Evolutionary conservation across 2,797 vertebrate genomes (phyloP).

Genomic region (Gadopsis bispinosus): DNA sequence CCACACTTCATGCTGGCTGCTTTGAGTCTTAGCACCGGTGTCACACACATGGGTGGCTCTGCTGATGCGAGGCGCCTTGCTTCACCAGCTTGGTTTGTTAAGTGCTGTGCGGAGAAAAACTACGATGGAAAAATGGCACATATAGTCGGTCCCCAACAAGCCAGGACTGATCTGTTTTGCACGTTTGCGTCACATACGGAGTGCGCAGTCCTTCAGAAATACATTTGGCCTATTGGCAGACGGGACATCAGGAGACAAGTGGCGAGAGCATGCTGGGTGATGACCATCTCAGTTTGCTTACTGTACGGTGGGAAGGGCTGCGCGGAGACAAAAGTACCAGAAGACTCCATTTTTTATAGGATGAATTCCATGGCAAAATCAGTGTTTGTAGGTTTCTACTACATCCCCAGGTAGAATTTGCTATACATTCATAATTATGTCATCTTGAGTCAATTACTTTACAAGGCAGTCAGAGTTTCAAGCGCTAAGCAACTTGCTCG

Average conservation of each 20-base stretch:
- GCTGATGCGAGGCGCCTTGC: conserved; percentile 41
- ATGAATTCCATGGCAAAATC: conserved; percentile 28
- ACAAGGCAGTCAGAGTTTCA: conserved; percentile 48
- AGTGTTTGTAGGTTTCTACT: background rate
- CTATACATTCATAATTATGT: conserved; percentile 67
- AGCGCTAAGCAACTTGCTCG: conserved; percentile 15
- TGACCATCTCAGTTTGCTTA: conserved; percentile 9
- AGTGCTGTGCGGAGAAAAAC: conserved; percentile 63
- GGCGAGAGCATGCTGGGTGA: conserved; percentile 40
- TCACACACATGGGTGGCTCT: conserved; percentile 28
- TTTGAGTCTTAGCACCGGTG: conserved; percentile 16
- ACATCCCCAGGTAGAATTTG: conserved; percentile 38
- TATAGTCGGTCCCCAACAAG: background rate
- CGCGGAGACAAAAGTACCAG: background rate
- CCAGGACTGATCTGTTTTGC: background rate
- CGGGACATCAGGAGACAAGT: conserved; percentile 19
- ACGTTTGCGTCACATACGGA: conserved; percentile 30
- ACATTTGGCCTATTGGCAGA: conserved; percentile 70
- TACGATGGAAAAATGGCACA: conserved; percentile 1
- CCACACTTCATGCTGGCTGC: conserved; percentile 2
- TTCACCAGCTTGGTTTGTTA: conserved; percentile 13
- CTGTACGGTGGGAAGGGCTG: background rate
- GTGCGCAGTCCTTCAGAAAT: conserved; percentile 55
- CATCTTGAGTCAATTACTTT: conserved; percentile 30
- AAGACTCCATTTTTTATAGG: background rate